Base-by-base conservation (phyloP, 2,797 vertebrate genomes). In the Nyctibius grandis region DNA sequence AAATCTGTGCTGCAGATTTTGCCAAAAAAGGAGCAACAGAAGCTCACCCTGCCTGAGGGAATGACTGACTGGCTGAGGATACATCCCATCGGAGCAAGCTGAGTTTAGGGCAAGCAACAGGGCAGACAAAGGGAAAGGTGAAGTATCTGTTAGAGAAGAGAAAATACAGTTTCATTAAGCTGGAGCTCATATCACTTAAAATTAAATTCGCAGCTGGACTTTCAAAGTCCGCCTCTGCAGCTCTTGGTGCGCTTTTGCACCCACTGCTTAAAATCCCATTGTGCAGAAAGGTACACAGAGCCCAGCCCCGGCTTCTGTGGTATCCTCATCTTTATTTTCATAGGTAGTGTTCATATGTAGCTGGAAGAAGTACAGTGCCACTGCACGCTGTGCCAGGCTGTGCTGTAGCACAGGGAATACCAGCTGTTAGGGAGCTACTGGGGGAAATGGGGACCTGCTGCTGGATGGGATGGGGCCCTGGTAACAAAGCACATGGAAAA, bases 1-100 rank as follows among this genome's bases (percentile, higher is more conserved):
- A 95, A 97, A 97, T 92, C 97, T 97, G 96, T 95, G 95, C 96
- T 88, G 89, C 4, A 6, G 86, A 96, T 82, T 95, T 88, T 94
- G 96, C 96, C 97, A 96, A 92, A 97, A 95, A 96, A 12, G 63
- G 76, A 92, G 61, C 73, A 87, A 85, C 96, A 90, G 93, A 96
- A 95, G 94, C 91, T 96, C 85, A 91, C 56, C 88, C 77, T 10
- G 92, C 95, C 94, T 65, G 59, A 44, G 60, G 96, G 95, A 96
- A 95, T 34, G 47, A 34, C 92, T 56, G 83, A 84, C 28, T 89
- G 81, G 60, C 31, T 42, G 20, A 70, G 77, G 82, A 96, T 86
- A 22, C 65, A 64, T 53, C 81, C 91, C n/a, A 2, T 21, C 0
- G 0, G n/a, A 91, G 75, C 54, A 38, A 60, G 61, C 26, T 77